Percentiles rank a stretch among this genome's conserved stretches.
Evolutionary conservation across 1,140 invertebrate genomes (phyloP).

Genomic region (Battus philenor): DNA sequence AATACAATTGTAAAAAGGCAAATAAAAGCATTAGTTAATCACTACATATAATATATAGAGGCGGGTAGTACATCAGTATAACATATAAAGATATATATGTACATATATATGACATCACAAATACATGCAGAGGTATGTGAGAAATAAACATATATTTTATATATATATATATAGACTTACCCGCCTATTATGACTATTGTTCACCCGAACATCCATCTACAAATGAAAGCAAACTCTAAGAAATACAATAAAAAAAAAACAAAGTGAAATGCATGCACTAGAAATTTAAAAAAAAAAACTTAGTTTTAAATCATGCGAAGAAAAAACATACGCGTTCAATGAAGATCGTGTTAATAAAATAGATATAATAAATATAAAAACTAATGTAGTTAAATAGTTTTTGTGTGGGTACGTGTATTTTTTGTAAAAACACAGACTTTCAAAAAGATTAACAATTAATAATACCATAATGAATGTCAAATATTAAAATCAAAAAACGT

Average conservation of each 20-base stretch:
- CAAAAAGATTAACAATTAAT: too few species aligned
- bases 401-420: too few species aligned
- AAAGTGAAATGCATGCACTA: slow-evolving; percentile 21
- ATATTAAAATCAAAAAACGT: too few species aligned
- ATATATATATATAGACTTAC: slow-evolving; percentile 60
- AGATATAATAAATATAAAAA: too few species aligned
- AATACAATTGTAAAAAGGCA: too few species aligned
- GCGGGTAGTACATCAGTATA: slow-evolving; percentile 18
- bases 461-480: too few species aligned
- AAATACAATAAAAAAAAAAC: slow-evolving; percentile 47
- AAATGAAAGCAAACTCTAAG: slow-evolving; percentile 74
- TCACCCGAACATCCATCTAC: slow-evolving; percentile 76
- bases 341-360: too few species aligned
- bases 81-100: slow-evolving; percentile 13
- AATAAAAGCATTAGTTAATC: too few species aligned
- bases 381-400: too few species aligned
- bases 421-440: too few species aligned
- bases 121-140: slow-evolving; percentile 25
- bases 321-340: too few species aligned
- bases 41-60: slow-evolving; percentile 14
- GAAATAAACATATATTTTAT: slow-evolving; percentile 47
- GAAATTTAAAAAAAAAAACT: background rate
- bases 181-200: slow-evolving; percentile 76
- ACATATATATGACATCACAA: slow-evolving; percentile 18
- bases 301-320: too few species aligned